phyloP scores from a whole-genome alignment of 2,888 invertebrate genomes.

The Eristalis intricaria region DNA sequence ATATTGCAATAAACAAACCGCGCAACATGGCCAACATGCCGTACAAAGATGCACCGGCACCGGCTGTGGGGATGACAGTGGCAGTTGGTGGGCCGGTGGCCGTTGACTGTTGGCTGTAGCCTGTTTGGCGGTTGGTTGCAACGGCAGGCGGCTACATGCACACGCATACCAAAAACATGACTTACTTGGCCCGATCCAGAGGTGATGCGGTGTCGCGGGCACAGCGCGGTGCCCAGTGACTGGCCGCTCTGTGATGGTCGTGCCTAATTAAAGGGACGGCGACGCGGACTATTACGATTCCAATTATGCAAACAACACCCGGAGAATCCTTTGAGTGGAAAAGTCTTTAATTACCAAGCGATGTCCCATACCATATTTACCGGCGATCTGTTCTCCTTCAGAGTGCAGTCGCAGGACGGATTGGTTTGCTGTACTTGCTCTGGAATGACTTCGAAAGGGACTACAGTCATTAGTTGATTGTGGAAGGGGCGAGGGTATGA shows the following conservation, averaged over 20 bases:
- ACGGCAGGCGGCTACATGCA: slow-evolving; percentile 54
- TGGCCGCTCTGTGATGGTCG: slow-evolving; percentile 32
- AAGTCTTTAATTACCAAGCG: slow-evolving; percentile 53
- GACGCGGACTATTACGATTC: slow-evolving; percentile 56
- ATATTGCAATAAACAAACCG: slow-evolving; percentile 70
- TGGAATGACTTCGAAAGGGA: background rate
- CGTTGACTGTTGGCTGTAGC: background rate
- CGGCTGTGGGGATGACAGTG: slow-evolving; percentile 65
- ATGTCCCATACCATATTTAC: slow-evolving; percentile 51
- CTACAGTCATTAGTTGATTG: too few species aligned
- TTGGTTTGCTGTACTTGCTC: background rate
- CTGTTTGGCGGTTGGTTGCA: slow-evolving; percentile 25
- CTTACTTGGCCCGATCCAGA: slow-evolving; percentile 56
- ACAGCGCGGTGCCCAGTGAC: slow-evolving; percentile 10
- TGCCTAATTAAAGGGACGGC: slow-evolving; percentile 65
- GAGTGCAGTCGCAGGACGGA: background rate
- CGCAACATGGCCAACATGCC: slow-evolving; percentile 62
- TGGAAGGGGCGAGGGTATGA: background rate
- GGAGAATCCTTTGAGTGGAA: slow-evolving; percentile 47
- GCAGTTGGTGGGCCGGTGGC: slow-evolving; percentile 35
- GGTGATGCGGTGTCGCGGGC: slow-evolving; percentile 4
- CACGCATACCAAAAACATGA: slow-evolving; percentile 71
- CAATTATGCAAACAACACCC: slow-evolving; percentile 71
- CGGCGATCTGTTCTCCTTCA: background rate
- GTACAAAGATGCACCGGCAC: slow-evolving; percentile 61